phyloP scores from a whole-genome alignment of 1,140 invertebrate species.

The Cryptotermes secundus region DNA sequence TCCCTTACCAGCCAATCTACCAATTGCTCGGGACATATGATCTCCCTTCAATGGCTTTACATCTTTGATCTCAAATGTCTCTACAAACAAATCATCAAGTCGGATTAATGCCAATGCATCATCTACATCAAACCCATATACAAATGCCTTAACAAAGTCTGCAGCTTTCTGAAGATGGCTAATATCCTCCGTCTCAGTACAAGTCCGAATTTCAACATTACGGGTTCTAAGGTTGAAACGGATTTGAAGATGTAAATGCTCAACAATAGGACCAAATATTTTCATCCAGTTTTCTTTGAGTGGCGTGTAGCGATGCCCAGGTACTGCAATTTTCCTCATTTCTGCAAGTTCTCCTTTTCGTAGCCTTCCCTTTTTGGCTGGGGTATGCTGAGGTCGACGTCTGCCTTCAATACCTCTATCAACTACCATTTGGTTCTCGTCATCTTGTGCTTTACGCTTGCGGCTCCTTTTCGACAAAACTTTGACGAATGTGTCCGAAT shows the following conservation, averaged over 20 bases:
- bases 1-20: conserved; percentile 94
- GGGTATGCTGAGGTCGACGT: conserved; percentile 47
- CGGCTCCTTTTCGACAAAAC: background rate
- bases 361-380: conserved; percentile 54
- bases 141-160: conserved; percentile 97
- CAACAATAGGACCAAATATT: conserved; percentile 94
- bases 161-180: conserved; percentile 94
- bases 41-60: conserved; percentile 96
- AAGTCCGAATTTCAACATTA: conserved; percentile 83
- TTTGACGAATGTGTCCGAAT: background rate
- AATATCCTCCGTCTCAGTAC: conserved; percentile 81
- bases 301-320: conserved; percentile 81
- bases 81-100: conserved; percentile 96
- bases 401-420: conserved; percentile 64
- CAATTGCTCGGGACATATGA: conserved; percentile 93
- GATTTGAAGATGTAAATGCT: conserved; percentile 92
- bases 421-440: conserved; percentile 55
- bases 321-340: conserved; percentile 68
- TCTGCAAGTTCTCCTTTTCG: conserved; percentile 47
- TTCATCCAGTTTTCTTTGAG: conserved; percentile 97
- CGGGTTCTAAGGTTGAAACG: conserved; percentile 91
- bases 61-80: conserved; percentile 96
- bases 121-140: conserved; percentile 96
- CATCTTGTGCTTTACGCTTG: background rate
- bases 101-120: conserved; percentile 93